Evolutionary conservation across 2,113 vertebrate species (phyloP), one percentile per base, ranked within the genome.

Genomic region (Hippocampus mohnikei): DNA sequence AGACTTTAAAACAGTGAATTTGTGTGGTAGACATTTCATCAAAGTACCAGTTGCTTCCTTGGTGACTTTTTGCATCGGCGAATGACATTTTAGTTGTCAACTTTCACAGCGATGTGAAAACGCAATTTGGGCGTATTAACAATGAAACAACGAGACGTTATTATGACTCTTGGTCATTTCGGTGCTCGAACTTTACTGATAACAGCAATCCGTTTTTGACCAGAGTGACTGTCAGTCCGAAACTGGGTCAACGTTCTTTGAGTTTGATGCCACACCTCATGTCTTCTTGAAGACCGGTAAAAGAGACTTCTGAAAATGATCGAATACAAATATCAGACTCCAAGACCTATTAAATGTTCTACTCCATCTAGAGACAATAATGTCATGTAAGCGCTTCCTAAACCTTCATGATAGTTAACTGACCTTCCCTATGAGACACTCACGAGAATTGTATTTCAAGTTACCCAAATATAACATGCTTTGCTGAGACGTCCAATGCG

Each of bases 211-310:
- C 16, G 46, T 18, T 65, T 46, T 27, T 15, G 41, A 1, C 40
- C 9, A 18, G 15, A 3, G 23, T 18, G 25, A 65, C 42, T 46
- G 41, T 46, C 41, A 46, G 41, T 48, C 63, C 41, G 8, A 65
- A 60, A 65, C 12, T 44, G 63, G 42, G 63, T 46, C 63, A 65
- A 46, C 42, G 9, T 25, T 8, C 52, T 10, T 37, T 2, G 63
- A 29, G 58, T 16, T 48, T 20, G 59, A 3, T 77, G 79, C 86
- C 79, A 66, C 86, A 70, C 86, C 88, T 86, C 55, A 59, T 40
- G 37, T 25, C 3, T 18, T 3, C 11, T 23, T 21, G 42, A 37
- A 37, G 33, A 53, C 25, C 0, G 7, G 9, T 20, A 12, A 41
- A 53, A 55, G 52, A 55, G 8, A 55, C n/a, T 55, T 27, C 25